Evolutionary conservation across 1,140 invertebrate species (phyloP).

Genomic region (Drosophila funebris): DNA sequence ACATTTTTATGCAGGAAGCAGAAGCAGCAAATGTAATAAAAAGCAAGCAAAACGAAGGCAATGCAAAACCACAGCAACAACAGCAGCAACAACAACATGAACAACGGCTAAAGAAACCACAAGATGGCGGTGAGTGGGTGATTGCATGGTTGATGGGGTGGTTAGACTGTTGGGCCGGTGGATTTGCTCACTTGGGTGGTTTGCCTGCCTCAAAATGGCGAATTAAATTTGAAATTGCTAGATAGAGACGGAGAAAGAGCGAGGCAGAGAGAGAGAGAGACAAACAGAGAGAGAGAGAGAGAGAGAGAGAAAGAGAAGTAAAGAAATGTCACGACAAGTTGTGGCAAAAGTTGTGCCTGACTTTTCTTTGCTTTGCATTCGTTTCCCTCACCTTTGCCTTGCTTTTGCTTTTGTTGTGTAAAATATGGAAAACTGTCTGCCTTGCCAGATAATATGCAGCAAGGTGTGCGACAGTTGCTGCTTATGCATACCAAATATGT

Average conservation of each 20-base stretch:
- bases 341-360: constrained; percentile 72
- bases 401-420: constrained; percentile 54
- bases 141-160: constrained; percentile 2
- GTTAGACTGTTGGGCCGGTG: constrained; percentile 23
- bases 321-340: constrained; percentile 69
- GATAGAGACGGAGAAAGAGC: neutral
- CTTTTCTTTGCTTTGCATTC: constrained; percentile 25
- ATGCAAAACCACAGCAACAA: constrained; percentile 26
- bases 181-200: constrained; percentile 44
- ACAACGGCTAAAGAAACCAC: constrained; percentile 54
- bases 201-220: constrained; percentile 69
- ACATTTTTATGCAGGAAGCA: constrained; percentile 72
- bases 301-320: neutral
- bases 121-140: constrained; percentile 62
- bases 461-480: constrained; percentile 62
- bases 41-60: constrained; percentile 59
- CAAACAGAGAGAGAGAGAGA: neutral
- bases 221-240: constrained; percentile 81
- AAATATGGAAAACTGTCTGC: constrained; percentile 78
- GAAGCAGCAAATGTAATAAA: constrained; percentile 73
- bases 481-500: constrained; percentile 79
- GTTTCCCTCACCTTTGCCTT: neutral
- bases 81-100: constrained; percentile 26
- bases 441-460: constrained; percentile 32
- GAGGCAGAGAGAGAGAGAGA: neutral